A percentile compares a stretch with the other conserved stretches of the same genome.
phyloP scores from a whole-genome alignment of 2,113 vertebrate species.

The Formicarius rufipectus region DNA sequence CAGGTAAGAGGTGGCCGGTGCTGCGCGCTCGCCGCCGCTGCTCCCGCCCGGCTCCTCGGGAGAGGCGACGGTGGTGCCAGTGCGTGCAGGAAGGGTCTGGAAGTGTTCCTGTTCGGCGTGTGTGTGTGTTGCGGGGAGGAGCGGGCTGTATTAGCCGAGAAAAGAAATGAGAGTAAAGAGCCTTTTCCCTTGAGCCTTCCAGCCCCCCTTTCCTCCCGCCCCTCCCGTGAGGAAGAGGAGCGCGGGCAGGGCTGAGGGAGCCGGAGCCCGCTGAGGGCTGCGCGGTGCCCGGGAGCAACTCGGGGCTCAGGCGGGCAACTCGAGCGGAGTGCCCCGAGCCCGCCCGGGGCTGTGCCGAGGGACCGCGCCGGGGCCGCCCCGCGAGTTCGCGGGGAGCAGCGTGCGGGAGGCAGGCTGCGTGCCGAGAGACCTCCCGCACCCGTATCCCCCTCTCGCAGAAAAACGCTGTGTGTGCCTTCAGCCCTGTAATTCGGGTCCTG shows the following conservation, averaged over 20 bases:
- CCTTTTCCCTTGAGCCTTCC: neutral
- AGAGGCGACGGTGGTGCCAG: neutral
- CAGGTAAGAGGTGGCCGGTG: constrained; percentile 83
- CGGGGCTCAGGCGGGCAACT: constrained; percentile 60
- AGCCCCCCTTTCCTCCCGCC: neutral
- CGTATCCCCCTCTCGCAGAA: neutral
- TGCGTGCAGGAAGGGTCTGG: neutral
- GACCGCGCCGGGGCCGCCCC: neutral
- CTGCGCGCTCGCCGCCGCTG: neutral
- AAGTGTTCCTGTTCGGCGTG: neutral
- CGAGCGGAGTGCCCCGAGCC: constrained; percentile 57
- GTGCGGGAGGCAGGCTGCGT: neutral
- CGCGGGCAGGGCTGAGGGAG: neutral
- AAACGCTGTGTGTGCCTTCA: constrained; percentile 17
- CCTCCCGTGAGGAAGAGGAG: neutral
- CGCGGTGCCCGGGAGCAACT: constrained; percentile 51
- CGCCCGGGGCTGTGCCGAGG: constrained; percentile 16
- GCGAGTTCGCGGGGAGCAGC: neutral
- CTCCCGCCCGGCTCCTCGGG: neutral
- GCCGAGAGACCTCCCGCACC: neutral
- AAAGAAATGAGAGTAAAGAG: neutral
- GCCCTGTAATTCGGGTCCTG: neutral
- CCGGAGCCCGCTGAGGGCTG: neutral
- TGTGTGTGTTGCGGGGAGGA: neutral
- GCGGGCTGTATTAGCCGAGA: neutral